Base-by-base conservation (phyloP, 2,888 invertebrate genomes). In the Melanargia galathea region DNA sequence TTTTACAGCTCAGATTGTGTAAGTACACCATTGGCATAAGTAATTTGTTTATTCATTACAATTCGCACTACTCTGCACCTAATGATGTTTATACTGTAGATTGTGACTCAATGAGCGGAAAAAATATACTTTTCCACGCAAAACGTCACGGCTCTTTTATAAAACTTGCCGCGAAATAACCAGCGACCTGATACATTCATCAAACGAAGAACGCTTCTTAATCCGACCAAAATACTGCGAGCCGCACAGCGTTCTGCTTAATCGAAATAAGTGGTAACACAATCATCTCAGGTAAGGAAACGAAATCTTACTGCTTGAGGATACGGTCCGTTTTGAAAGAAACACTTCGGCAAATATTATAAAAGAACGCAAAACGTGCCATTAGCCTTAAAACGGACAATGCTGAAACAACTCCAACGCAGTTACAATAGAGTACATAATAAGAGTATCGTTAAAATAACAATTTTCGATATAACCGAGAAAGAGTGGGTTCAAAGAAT, bases 391-490 rank as follows among this genome's bases (percentile, higher is more conserved):
- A 78, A 71, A 74, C 73, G 71, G 74, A 75, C 83, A 80, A 80
- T 78, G 80, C 79, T 80, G 84, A 85, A 84, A 80, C 83, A 80
- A 86, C 86, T 83, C 75, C 79, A 84, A 78, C 73, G 72, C 77
- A 73, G 80, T 81, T 75, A 76, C 71, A 74, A 81, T 87, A 89
- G 82, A 86, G 88, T 82, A 77, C 80, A 90, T 75, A 84, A 86
- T 89, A 77, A 80, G 76, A 78, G 77, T 78, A 73, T 83, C 78
- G 74, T 77, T 79, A 78, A 80, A 84, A 82, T 81, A 86, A 87
- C 87, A 86, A 84, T 84, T 83, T 85, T 84, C 81, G 81, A 80
- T 82, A 72, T 81, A 79, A 82, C 81, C 78, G 76, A 81, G 80
- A 77, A 78, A 75, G 76, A 76, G 77, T 71, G 74, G 71, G 69